Percentiles rank a stretch among this genome's conserved stretches.
Evolutionary conservation across 2,888 invertebrate species (phyloP).

Genomic region (Pedicia rivosa): DNA sequence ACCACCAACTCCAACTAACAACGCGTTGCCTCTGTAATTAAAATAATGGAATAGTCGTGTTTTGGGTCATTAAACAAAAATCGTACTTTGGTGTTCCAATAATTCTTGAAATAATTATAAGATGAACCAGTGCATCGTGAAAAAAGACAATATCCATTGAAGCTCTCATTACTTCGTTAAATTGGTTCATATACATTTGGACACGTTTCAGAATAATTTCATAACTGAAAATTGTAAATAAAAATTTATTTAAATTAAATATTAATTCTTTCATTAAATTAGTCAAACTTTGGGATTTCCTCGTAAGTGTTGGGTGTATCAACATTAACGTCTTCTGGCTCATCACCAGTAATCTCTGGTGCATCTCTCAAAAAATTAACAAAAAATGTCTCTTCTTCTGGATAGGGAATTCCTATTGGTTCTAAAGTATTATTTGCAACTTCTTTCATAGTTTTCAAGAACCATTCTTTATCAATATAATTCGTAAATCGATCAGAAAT

Average conservation of each 20-base stretch:
- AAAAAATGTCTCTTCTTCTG: slow-evolving; percentile 44
- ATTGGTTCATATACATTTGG: slow-evolving; percentile 51
- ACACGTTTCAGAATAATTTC: slow-evolving; percentile 30
- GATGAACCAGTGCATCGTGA: slow-evolving; percentile 64
- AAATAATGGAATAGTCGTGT: not conserved
- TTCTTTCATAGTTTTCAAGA: slow-evolving; percentile 38
- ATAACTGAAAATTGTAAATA: not conserved
- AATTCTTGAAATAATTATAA: slow-evolving; percentile 64
- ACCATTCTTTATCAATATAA: slow-evolving; percentile 46
- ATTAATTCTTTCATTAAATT: too few species aligned
- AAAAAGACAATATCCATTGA: slow-evolving; percentile 64
- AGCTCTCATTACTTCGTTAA: slow-evolving; percentile 53
- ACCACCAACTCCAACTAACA: slow-evolving; percentile 72
- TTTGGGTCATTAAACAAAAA: slow-evolving; percentile 13
- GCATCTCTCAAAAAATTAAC: slow-evolving; percentile 64
- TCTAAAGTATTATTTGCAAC: slow-evolving; percentile 32
- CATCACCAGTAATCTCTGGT: slow-evolving; percentile 59
- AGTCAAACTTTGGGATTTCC: too few species aligned
- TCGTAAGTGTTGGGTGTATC: too few species aligned
- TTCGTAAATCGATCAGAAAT: slow-evolving; percentile 60
- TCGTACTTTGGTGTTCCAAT: slow-evolving; percentile 57
- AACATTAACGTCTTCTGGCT: slow-evolving; percentile 51
- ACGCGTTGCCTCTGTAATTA: slow-evolving; percentile 44
- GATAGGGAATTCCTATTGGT: slow-evolving; percentile 30
- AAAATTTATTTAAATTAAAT: too few species aligned